phyloP scores from a whole-genome alignment of 2,113 vertebrate genomes.

The Hippotragus niger region DNA sequence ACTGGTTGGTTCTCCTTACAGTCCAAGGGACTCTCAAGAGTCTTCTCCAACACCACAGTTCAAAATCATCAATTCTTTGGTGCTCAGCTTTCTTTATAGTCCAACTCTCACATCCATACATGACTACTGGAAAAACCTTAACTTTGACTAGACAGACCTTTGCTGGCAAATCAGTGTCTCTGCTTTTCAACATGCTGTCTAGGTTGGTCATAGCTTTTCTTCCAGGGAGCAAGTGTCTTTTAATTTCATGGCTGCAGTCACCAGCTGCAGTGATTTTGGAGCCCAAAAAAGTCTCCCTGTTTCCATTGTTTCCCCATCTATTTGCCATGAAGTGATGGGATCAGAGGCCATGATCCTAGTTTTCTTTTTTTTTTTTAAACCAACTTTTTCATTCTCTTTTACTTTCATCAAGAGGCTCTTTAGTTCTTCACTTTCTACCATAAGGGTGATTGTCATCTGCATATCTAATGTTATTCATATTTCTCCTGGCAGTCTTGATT shows the following conservation, averaged over 20 bases:
- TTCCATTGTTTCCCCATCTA: background rate
- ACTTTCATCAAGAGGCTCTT: background rate
- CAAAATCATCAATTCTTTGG: background rate
- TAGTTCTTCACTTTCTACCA: background rate
- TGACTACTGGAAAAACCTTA: background rate
- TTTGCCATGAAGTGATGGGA: background rate
- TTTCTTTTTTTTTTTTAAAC: background rate
- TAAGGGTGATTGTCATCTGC: background rate
- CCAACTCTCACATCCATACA: background rate
- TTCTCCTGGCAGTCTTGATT: background rate
- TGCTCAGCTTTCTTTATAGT: background rate
- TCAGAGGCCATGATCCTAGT: background rate
- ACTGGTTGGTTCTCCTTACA: background rate
- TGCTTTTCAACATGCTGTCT: background rate
- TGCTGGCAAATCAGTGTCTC: background rate
- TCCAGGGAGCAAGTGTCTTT: background rate
- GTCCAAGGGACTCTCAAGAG: background rate
- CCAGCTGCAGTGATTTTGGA: background rate
- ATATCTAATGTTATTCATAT: background rate
- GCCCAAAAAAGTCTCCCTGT: background rate
- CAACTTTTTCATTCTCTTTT: background rate
- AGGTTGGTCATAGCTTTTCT: background rate
- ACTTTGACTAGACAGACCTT: background rate
- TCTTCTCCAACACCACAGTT: background rate
- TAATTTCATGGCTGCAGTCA: background rate